Percentiles rank a stretch among this genome's conserved stretches.
Evolutionary conservation across 2,113 vertebrate species (phyloP).

Genomic region (Andinoacara biseriatus): DNA sequence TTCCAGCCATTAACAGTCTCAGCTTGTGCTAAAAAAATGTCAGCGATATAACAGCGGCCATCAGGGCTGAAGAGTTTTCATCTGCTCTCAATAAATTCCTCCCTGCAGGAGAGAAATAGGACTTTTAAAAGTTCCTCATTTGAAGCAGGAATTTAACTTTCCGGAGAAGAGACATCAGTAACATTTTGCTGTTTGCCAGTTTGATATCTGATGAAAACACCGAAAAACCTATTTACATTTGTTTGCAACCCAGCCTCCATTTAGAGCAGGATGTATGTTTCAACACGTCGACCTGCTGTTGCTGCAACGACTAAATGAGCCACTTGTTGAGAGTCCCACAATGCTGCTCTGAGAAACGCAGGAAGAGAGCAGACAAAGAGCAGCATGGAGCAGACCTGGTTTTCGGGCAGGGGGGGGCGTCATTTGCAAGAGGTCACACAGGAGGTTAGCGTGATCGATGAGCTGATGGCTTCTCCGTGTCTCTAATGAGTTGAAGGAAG

Average conservation of each 20-base stretch:
- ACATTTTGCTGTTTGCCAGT: not conserved
- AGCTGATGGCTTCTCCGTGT: conserved; percentile 36
- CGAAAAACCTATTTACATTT: conserved; percentile 9
- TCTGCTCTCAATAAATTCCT: not conserved
- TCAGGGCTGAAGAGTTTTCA: conserved; percentile 2
- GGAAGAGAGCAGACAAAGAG: conserved; percentile 75
- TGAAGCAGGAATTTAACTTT: not conserved
- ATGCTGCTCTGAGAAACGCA: conserved; percentile 72
- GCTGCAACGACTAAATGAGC: conserved; percentile 55
- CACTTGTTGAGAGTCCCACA: conserved; percentile 74
- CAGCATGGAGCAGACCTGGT: conserved; percentile 48
- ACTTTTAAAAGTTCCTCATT: not conserved
- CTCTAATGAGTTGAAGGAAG: conserved; percentile 26
- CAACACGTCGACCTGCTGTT: conserved; percentile 48
- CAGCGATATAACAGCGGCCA: not conserved
- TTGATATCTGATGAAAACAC: not conserved
- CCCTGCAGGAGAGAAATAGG: not conserved
- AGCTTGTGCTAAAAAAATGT: not conserved
- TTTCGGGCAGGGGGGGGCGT: not conserved
- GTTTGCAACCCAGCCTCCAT: conserved; percentile 25
- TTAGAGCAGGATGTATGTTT: conserved; percentile 68
- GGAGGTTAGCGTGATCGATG: conserved; percentile 55
- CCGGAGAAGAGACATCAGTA: not conserved
- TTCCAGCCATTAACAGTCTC: conserved; percentile 2
- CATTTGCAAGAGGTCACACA: conserved; percentile 41